phyloP scores from a whole-genome alignment of 2,888 invertebrate genomes.

The Watsonalla cultraria region DNA sequence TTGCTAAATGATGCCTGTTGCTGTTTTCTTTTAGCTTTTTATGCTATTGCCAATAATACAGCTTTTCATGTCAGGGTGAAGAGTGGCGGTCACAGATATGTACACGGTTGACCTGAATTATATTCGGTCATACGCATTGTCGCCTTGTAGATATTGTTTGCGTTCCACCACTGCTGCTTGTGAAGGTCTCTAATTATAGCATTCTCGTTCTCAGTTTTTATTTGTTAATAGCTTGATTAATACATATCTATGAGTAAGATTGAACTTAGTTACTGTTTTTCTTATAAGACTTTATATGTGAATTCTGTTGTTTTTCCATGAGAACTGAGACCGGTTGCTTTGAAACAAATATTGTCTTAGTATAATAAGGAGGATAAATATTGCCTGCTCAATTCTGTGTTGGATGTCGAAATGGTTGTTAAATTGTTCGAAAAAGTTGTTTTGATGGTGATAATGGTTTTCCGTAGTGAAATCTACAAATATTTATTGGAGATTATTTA shows the following conservation, averaged over 20 bases:
- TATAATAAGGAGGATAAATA: no score
- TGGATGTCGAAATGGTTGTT: no score
- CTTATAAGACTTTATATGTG: no score
- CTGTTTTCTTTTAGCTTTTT: slow-evolving; percentile 62
- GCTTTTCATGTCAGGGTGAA: slow-evolving; percentile 71
- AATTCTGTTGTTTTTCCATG: no score
- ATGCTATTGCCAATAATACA: slow-evolving; percentile 71
- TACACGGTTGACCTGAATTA: slow-evolving; percentile 57
- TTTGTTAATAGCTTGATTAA: background rate
- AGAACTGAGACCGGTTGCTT: no score
- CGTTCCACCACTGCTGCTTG: background rate
- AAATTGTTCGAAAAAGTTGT: no score
- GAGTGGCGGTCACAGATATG: slow-evolving; percentile 53
- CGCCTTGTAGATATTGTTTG: slow-evolving; percentile 6
- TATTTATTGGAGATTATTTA: no score
- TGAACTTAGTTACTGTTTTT: background rate
- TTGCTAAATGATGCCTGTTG: slow-evolving; percentile 71
- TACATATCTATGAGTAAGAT: background rate
- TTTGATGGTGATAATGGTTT: no score
- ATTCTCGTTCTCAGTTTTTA: background rate
- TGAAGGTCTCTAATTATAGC: background rate
- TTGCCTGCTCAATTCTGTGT: no score
- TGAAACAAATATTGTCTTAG: no score
- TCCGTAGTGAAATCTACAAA: no score
- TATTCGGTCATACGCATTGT: slow-evolving; percentile 29